Percentiles rank a stretch among this genome's conserved stretches.
These are phyloP conservation scores for Paraplagusia blochii DNA, from an alignment of 2,113 vertebrate genomes.

Conservation along the genomic window DNA sequence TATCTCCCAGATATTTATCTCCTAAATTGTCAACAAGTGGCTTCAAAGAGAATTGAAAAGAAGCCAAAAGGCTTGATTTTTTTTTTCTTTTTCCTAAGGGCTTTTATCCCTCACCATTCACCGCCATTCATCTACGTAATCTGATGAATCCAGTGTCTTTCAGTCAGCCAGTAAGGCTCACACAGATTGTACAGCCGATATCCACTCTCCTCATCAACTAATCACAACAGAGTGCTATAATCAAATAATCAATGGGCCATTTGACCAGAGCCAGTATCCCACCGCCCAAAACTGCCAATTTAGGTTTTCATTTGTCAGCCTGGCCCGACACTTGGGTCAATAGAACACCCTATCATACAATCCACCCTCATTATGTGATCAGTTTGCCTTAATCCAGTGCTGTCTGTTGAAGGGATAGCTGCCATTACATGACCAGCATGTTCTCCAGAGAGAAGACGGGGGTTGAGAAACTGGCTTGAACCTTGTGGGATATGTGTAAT, in stretches of 20 bases:
- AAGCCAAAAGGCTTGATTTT: neutral
- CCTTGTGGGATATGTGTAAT: neutral
- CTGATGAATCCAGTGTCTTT: conserved; percentile 39
- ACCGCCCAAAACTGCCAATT: conserved; percentile 51
- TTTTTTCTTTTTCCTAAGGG: neutral
- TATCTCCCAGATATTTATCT: conserved; percentile 6
- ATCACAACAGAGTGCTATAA: conserved; percentile 56
- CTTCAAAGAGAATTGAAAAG: neutral
- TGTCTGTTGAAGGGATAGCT: conserved; percentile 32
- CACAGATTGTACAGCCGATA: conserved; percentile 38
- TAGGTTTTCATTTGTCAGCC: conserved; percentile 50
- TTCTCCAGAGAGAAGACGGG: conserved; percentile 14
- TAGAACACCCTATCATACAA: conserved; percentile 55
- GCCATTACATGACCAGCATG: conserved; percentile 40
- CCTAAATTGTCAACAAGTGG: neutral
- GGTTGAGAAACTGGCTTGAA: conserved; percentile 20
- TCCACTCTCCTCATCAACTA: conserved; percentile 55
- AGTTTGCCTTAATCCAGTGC: conserved; percentile 29
- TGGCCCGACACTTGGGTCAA: conserved; percentile 45
- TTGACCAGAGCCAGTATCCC: conserved; percentile 52
- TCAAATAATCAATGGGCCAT: conserved; percentile 64
- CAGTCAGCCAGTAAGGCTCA: conserved; percentile 38
- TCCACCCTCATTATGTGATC: conserved; percentile 46
- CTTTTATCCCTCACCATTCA: conserved; percentile 2
- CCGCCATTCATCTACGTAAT: conserved; percentile 13